A percentile compares a stretch with the other conserved stretches of the same genome.
Evolutionary conservation across 2,113 vertebrate genomes (phyloP).

Genomic region (Carassius auratus): DNA sequence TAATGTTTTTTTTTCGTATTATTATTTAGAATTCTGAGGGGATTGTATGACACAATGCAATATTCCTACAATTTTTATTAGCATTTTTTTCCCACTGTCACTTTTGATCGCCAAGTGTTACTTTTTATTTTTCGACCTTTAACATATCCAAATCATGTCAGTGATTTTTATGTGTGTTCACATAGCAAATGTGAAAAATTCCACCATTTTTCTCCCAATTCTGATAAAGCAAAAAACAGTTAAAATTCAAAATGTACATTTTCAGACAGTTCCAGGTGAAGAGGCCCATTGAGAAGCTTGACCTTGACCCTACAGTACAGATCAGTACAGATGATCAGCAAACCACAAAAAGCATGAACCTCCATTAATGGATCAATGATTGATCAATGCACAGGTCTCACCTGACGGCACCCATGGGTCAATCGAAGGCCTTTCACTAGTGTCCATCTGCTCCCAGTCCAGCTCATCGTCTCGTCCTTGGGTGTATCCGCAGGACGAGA

Average conservation of each 20-base stretch:
- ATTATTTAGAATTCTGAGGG: too few species aligned
- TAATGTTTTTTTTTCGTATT: too few species aligned
- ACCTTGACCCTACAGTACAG: neutral
- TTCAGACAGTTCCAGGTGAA: neutral
- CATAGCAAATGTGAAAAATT: neutral
- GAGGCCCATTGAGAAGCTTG: neutral
- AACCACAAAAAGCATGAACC: neutral
- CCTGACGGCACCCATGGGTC: slow-evolving; percentile 93
- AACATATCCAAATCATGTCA: neutral
- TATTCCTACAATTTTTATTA: too few species aligned
- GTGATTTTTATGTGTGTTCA: neutral
- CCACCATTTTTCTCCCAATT: neutral
- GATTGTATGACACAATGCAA: too few species aligned
- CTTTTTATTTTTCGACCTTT: neutral
- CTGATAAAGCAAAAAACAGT: neutral
- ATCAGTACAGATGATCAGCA: neutral
- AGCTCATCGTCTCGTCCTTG: slow-evolving; percentile 92
- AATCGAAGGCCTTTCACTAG: slow-evolving; percentile 78
- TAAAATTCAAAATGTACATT: too few species aligned
- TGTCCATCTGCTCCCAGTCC: slow-evolving; percentile 91
- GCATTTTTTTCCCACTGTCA: too few species aligned
- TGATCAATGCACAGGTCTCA: slow-evolving; percentile 63
- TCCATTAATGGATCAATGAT: neutral
- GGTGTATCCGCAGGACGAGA: slow-evolving; percentile 88
- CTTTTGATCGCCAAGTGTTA: neutral